Evolutionary conservation across 2,888 invertebrate species (phyloP).

Genomic region (Phyllotreta cruciferae): DNA sequence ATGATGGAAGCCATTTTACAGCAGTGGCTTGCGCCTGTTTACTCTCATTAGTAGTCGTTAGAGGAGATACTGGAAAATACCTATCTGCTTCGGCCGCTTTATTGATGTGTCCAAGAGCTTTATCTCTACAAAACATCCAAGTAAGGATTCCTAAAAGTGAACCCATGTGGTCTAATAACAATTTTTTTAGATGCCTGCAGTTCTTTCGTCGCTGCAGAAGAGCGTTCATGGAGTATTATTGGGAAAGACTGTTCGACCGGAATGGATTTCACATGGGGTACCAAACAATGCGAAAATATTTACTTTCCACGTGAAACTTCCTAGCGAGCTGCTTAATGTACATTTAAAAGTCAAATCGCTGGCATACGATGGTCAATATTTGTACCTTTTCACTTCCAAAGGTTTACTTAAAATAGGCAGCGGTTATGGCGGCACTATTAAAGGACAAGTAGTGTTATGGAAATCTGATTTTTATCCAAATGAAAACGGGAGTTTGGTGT

Average conservation of each 20-base stretch:
- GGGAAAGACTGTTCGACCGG: conserved; percentile 82
- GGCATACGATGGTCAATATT: conserved; percentile 88
- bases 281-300: conserved; percentile 77
- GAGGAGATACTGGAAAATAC: conserved; percentile 91
- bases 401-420: conserved; percentile 93
- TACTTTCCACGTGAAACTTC: conserved; percentile 67
- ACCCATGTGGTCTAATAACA: neutral
- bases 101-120: conserved; percentile 80
- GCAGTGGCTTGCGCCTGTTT: conserved; percentile 92
- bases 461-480: conserved; percentile 83
- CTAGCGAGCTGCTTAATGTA: conserved; percentile 62
- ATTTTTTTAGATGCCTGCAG: conserved; percentile 75
- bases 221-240: conserved; percentile 89
- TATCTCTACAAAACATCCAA: conserved; percentile 82
- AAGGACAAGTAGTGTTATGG: conserved; percentile 86
- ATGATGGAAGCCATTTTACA: conserved; percentile 75
- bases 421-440: conserved; percentile 91
- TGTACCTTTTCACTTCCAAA: conserved; percentile 85
- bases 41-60: conserved; percentile 88
- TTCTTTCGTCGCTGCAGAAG: conserved; percentile 83
- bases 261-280: conserved; percentile 89
- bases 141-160: conserved; percentile 58
- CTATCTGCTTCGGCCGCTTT: conserved; percentile 86
- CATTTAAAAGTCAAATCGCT: conserved; percentile 67
- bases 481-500: conserved; percentile 86